Evolutionary conservation across 2,797 vertebrate genomes (phyloP), one percentile per base, ranked within the genome.

Genomic region (Cryptoblepharus egeriae): DNA sequence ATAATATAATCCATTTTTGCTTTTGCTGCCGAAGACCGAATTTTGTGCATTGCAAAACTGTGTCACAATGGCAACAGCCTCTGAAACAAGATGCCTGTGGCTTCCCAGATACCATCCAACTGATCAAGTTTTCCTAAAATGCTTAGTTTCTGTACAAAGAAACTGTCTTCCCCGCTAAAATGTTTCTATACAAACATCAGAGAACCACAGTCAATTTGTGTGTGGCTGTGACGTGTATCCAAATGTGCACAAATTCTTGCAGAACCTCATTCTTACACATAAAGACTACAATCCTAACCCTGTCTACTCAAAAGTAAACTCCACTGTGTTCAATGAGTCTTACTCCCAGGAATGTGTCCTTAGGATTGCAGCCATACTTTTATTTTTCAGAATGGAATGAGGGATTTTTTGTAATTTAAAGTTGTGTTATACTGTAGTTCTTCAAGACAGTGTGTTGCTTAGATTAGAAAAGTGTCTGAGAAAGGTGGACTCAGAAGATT

Each of bases 161-260:
- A 42, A 42, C 39, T 42, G 39, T 42, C 4, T n/a, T n/a, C n/a
- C n/a, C 39, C 4, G 9, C 4, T 4, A 42, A 42, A 42, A 42
- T 4, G 39, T 42, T 42, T 42, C 39, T 42, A 9, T 42, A 42
- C 39, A 42, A 39, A 10, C 13, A 22, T 58, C 28, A 28, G 8
- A 45, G 37, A 30, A 30, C 37, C 13, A 37, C 26, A 42, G 26
- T 32, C 2, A n/a, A n/a, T 18, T 64, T 7, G 12, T n/a, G 37
- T 15, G 37, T 30, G 30, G 37, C 6, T 39, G 58, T 15, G 35
- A n/a, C n/a, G n/a, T 11, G 5, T 16, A 16, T 11, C 8, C 11
- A 37, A 1, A 6, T 1, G 16, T 22, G 32, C 2, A 0, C 11
- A 45, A 13, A 30, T 9, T 22, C n/a, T 30, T 18, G 16, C n/a